phyloP scores from a whole-genome alignment of 2,113 vertebrate genomes.

The Brienomyrus longianalis region DNA sequence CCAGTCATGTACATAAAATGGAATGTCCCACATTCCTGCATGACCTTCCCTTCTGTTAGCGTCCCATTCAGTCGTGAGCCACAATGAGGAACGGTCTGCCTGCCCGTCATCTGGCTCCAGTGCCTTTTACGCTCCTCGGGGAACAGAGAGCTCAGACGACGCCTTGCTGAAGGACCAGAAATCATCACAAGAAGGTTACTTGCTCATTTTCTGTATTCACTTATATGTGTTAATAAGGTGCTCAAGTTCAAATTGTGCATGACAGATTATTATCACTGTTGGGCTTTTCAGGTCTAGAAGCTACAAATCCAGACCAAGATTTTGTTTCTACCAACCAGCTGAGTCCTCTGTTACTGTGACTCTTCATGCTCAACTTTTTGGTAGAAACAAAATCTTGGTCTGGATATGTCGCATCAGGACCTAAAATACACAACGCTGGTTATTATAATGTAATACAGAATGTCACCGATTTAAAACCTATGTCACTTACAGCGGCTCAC shows the following conservation, averaged over 20 bases:
- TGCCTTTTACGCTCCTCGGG: not conserved
- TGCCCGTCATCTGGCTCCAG: not conserved
- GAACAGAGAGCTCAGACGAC: not conserved
- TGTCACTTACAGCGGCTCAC: not conserved
- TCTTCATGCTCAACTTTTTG: too few species aligned
- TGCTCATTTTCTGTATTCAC: not conserved
- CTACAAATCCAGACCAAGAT: too few species aligned
- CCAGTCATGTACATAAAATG: not conserved
- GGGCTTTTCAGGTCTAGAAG: too few species aligned
- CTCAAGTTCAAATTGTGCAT: not conserved
- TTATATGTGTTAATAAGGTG: not conserved
- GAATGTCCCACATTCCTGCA: not conserved
- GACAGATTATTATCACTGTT: not conserved
- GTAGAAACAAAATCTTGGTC: too few species aligned
- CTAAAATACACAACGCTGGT: too few species aligned
- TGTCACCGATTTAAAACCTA: not conserved
- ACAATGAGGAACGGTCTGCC: not conserved
- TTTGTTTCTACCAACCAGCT: too few species aligned
- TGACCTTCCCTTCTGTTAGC: constrained; percentile 7
- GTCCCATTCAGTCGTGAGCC: constrained; percentile 44
- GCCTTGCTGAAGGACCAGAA: not conserved
- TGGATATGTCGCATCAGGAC: too few species aligned
- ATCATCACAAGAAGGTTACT: not conserved
- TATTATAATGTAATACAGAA: not conserved
- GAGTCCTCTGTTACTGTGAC: too few species aligned